Base-by-base conservation (phyloP, 2,888 invertebrate species). In the Scaptomyza cyrtandrae region DNA sequence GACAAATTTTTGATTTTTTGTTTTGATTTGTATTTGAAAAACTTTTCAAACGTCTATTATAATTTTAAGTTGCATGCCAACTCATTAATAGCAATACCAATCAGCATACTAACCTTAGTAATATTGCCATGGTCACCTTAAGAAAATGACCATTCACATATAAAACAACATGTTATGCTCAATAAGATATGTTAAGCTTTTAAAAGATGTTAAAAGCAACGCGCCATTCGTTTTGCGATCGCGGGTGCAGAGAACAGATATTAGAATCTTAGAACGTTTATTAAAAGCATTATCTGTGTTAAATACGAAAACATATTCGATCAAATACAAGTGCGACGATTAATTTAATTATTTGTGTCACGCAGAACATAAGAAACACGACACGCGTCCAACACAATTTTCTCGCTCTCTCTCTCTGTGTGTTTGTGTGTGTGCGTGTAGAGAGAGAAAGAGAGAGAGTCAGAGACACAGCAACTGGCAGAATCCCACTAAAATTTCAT, bases 401-500 rank as follows among this genome's bases (percentile, higher is more conserved):
- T 52, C 10, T 50, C 11, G 37, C 3, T 50, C 11, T 52, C 3
- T 14, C 9, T 14, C 9, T 39, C 9, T 14, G 14, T 14, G 11
- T 52, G 27, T 52, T 14, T 14, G 39, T 14, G 39, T 39, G 14
- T 39, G 39, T 39, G 14, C 39, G 27, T 52, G 39, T 3, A 2
- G 14, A 3, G 1, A 3, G 9, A 14, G 14, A 14, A 7, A 9
- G 39, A 35, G 46, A 27, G 7, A 9, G 27, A 35, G 46, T 62
- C 50, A 58, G 43, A 53, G 52, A 33, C 55, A 33, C 48, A 59
- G 65, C 49, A 52, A 54, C 35, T 37, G 60, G 46, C 65, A 52
- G 67, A 64, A 57, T 61, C 59, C 70, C 75, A 71, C 78, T 80
- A 78, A 75, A 82, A 78, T 75, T 78, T 70, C 70, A 84, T 71